These are phyloP conservation scores for Clostera curtula DNA, from an alignment of 2,888 invertebrate genomes.

Conservation along the genomic window DNA sequence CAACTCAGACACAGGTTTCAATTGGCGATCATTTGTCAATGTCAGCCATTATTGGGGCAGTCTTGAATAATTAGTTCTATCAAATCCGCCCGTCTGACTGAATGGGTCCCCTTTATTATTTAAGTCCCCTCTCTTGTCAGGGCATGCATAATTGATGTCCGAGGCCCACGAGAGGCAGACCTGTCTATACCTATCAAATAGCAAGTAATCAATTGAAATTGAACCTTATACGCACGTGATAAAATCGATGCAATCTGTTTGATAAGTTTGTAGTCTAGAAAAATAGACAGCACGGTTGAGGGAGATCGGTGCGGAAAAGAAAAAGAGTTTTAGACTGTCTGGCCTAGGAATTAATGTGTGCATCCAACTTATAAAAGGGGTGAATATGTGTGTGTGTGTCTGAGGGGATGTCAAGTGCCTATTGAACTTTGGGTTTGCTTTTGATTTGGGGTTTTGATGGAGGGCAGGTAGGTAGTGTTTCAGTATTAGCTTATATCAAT, in stretches of 20 bases:
- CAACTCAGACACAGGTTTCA: not conserved
- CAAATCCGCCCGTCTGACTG: constrained; percentile 23
- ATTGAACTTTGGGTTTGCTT: constrained; percentile 19
- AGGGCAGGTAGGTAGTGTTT: constrained; percentile 8
- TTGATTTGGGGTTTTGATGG: constrained; percentile 8
- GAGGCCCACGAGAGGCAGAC: constrained; percentile 28
- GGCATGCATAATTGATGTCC: constrained; percentile 49
- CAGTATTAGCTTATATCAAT: constrained; percentile 2
- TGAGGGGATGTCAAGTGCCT: constrained; percentile 9
- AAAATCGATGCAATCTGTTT: constrained; percentile 4
- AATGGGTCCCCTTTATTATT: constrained; percentile 38
- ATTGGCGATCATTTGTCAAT: not conserved
- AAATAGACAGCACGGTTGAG: constrained; percentile 30
- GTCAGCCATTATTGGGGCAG: constrained; percentile 5
- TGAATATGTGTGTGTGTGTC: constrained; percentile 2
- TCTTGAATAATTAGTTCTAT: constrained; percentile 28
- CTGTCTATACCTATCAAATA: constrained; percentile 15
- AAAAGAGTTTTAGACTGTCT: constrained; percentile 26
- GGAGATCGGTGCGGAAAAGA: constrained; percentile 26
- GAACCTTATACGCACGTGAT: constrained; percentile 14
- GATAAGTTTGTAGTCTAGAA: constrained; percentile 15
- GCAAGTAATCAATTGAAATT: constrained; percentile 10
- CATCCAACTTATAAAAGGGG: constrained; percentile 5
- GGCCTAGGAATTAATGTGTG: constrained; percentile 16
- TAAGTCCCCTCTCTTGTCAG: constrained; percentile 35